Conservation (phyloP, 2,113 vertebrate genomes). For the Leucoraja erinaceus region DNA sequence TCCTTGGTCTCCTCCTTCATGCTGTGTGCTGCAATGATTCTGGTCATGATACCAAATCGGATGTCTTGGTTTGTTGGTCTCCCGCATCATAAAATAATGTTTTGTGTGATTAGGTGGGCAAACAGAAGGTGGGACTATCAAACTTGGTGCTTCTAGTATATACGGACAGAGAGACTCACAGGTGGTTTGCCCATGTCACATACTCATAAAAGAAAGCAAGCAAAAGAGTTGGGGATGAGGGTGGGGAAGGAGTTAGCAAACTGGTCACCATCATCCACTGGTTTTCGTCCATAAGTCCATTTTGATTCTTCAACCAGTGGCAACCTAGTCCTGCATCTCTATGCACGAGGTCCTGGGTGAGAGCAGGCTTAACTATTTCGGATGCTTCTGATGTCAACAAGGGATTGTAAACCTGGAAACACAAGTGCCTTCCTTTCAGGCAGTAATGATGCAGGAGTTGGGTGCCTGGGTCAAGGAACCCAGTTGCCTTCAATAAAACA, state of each 20-base stretch:
- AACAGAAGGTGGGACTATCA: neutral
- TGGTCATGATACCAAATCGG: neutral
- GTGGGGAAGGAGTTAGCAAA: neutral
- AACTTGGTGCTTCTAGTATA: neutral
- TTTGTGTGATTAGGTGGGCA: neutral
- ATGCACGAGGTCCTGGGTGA: neutral
- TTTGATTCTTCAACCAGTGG: neutral
- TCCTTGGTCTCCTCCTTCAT: neutral
- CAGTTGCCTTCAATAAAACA: neutral
- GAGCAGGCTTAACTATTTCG: neutral
- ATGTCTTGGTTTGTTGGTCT: too few species aligned
- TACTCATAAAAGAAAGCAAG: neutral
- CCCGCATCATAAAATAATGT: neutral
- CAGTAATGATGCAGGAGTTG: neutral
- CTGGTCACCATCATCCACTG: neutral
- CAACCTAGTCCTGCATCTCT: neutral
- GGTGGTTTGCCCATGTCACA: neutral
- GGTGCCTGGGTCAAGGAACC: neutral
- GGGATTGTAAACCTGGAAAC: neutral
- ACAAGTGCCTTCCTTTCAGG: neutral
- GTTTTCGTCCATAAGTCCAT: neutral
- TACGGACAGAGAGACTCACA: neutral
- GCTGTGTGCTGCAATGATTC: neutral
- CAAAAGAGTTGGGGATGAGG: neutral
- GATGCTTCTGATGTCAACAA: neutral